Base-by-base conservation (phyloP, 2,888 invertebrate genomes). In the Mythimna albipuncta region DNA sequence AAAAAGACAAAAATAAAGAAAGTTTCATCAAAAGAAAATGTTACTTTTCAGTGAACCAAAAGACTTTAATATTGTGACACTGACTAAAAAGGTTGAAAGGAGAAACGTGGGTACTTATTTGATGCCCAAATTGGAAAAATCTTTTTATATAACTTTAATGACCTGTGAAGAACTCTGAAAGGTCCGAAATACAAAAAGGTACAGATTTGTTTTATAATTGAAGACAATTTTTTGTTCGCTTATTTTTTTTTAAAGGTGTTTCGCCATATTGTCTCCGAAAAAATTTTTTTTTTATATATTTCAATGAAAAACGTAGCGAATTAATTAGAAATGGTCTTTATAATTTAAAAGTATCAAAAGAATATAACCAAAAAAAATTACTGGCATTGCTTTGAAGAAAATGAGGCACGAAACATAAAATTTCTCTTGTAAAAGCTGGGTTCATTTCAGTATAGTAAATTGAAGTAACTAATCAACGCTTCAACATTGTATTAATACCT, bases 111-210 rank as follows among this genome's bases (percentile, higher is more conserved):
- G 26, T 26, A 26, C 26, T 26, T 26, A 58, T 59, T 68, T 70
- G 32, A 68, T 52, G 35, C 50, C 32, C 47, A 64, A 61, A 75
- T 72, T 83, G 26, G 59, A 68, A 62, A 61, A 69, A 70, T 58
- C 10, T 64, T 75, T 79, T 63, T 70, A 38, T 71, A 55, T 19
- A 64, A 69, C 54, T 69, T 71, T 71, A 77, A 84, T 65, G 71
- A 74, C 41, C 66, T 62, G 70, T 64, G 61, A 61, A 77, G 62
- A 62, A 21, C 50, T 71, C 47, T 35, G 54, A 59, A 79, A 50
- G 38, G 55, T 32, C 26, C 19, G 2, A 57, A 62, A 58, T 62
- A 19, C 67, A 64, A 35, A 69, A n/a, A 69, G 44, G 32, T 41
- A 55, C 6, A 2, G n/a, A 2, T 65, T 64, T 58, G 52, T 64